phyloP scores from a whole-genome alignment of 2,113 vertebrate species.

The Chitala chitala region DNA sequence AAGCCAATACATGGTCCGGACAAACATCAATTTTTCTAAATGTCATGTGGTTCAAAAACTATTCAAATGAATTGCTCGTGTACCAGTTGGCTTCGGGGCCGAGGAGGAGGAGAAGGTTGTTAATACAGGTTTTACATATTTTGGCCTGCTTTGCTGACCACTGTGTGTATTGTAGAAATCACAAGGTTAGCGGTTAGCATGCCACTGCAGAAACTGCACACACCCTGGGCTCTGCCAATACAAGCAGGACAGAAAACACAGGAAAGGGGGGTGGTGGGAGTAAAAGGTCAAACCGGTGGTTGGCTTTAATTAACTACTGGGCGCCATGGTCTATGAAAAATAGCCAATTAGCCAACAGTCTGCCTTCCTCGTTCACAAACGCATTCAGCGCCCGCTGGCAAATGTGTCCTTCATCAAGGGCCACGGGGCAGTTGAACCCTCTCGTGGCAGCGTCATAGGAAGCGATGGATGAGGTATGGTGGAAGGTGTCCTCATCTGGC shows the following conservation, averaged over 20 bases:
- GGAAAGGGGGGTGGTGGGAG: neutral
- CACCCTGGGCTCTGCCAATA: conserved; percentile 8
- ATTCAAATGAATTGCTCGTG: conserved; percentile 7
- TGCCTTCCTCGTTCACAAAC: conserved; percentile 17
- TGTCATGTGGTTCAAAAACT: neutral
- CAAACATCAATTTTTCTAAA: neutral
- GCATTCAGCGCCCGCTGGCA: conserved; percentile 23
- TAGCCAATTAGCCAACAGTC: conserved; percentile 23
- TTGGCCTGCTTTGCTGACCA: conserved; percentile 10
- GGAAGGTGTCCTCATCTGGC: neutral
- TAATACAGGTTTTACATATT: conserved; percentile 25
- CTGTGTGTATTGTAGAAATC: conserved; percentile 21
- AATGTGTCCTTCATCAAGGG: neutral
- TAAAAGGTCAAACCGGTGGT: conserved; percentile 22
- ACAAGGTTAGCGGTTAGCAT: conserved; percentile 24
- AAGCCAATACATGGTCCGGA: neutral
- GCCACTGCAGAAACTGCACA: conserved; percentile 21
- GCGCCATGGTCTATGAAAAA: conserved; percentile 31
- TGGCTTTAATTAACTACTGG: conserved; percentile 24
- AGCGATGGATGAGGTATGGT: neutral
- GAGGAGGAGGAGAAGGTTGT: conserved; percentile 1
- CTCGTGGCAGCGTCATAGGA: neutral
- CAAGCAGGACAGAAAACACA: conserved; percentile 27
- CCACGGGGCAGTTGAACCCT: neutral
- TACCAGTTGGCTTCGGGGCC: neutral